phyloP scores from a whole-genome alignment of 2,113 vertebrate genomes.

The Scartelaos histophorus region DNA sequence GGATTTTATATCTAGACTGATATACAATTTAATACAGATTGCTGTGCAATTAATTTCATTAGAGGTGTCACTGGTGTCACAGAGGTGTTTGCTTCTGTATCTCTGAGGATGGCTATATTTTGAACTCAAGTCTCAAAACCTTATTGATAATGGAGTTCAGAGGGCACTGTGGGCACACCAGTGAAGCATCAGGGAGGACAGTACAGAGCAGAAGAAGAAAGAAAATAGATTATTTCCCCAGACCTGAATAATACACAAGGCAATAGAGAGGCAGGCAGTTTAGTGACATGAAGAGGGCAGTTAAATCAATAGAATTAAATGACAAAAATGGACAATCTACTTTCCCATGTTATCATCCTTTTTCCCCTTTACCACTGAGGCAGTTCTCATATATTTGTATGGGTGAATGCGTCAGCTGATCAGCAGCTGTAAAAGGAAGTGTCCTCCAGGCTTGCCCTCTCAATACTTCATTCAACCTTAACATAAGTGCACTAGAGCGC shows the following conservation, averaged over 20 bases:
- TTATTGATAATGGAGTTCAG: constrained; percentile 62
- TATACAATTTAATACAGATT: background rate
- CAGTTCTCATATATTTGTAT: constrained; percentile 4
- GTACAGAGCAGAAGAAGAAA: constrained; percentile 17
- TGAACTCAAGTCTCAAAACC: constrained; percentile 16
- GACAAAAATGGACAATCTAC: constrained; percentile 24
- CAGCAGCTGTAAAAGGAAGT: constrained; percentile 62
- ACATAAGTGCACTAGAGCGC: constrained; percentile 63
- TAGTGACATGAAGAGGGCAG: constrained; percentile 57
- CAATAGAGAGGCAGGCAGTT: constrained; percentile 49
- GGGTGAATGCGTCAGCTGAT: constrained; percentile 53
- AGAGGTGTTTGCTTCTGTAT: background rate
- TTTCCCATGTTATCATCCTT: constrained; percentile 29
- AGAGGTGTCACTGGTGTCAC: background rate
- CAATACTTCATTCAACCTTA: constrained; percentile 71
- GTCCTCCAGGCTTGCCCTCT: constrained; percentile 67
- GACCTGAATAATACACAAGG: constrained; percentile 41
- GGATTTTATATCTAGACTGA: background rate
- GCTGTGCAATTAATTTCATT: background rate
- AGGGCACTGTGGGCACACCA: too few species aligned
- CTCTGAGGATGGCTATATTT: constrained; percentile 20
- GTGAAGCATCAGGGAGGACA: constrained; percentile 14
- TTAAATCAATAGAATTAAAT: constrained; percentile 72
- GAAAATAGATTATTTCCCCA: constrained; percentile 27
- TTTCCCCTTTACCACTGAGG: constrained; percentile 42